Percentiles rank a stretch among this genome's conserved stretches.
Conservation (phyloP, 2,113 vertebrate genomes). For the Arothron firmamentum region DNA sequence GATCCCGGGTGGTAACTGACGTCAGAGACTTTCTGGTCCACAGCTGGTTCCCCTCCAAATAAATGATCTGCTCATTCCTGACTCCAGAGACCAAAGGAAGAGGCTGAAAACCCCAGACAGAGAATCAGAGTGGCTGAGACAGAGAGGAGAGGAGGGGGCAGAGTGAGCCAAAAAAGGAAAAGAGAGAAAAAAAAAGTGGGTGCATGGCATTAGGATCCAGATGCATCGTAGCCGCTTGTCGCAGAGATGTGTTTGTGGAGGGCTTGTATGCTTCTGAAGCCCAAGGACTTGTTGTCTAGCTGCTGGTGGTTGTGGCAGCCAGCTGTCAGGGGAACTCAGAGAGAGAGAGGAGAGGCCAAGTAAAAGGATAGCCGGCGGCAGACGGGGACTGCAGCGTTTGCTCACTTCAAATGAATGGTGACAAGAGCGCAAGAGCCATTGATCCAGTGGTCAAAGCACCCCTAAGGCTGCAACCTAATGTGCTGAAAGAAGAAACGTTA, state of each 20-base stretch:
- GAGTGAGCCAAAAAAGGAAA: slow-evolving; percentile 21
- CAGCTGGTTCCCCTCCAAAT: slow-evolving; percentile 67
- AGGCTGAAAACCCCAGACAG: slow-evolving; percentile 47
- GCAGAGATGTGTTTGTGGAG: slow-evolving; percentile 31
- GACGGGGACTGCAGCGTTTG: slow-evolving; percentile 67
- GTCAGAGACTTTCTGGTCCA: slow-evolving; percentile 44
- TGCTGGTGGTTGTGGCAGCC: slow-evolving; percentile 71
- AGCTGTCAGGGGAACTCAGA: slow-evolving; percentile 73
- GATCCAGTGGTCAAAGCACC: slow-evolving; percentile 76
- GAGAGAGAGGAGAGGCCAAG: slow-evolving; percentile 68
- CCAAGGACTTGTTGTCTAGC: slow-evolving; percentile 72
- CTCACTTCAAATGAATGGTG: slow-evolving; percentile 76
- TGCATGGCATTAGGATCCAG: slow-evolving; percentile 52
- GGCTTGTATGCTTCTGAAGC: slow-evolving; percentile 50
- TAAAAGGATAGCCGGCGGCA: slow-evolving; percentile 72
- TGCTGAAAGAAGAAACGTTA: slow-evolving; percentile 76
- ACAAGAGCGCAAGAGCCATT: slow-evolving; percentile 76
- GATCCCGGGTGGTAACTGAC: slow-evolving; percentile 50
- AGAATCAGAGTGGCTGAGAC: slow-evolving; percentile 50
- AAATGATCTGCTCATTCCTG: slow-evolving; percentile 54
- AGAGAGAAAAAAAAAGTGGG: slow-evolving; percentile 37
- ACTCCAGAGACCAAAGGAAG: slow-evolving; percentile 59
- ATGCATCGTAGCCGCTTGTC: slow-evolving; percentile 44
- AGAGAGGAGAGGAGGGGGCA: slow-evolving; percentile 38
- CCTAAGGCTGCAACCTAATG: slow-evolving; percentile 74